Conservation (phyloP, 92 coral and sea anemone genomes). For the Zoanthus gigantus region DNA sequence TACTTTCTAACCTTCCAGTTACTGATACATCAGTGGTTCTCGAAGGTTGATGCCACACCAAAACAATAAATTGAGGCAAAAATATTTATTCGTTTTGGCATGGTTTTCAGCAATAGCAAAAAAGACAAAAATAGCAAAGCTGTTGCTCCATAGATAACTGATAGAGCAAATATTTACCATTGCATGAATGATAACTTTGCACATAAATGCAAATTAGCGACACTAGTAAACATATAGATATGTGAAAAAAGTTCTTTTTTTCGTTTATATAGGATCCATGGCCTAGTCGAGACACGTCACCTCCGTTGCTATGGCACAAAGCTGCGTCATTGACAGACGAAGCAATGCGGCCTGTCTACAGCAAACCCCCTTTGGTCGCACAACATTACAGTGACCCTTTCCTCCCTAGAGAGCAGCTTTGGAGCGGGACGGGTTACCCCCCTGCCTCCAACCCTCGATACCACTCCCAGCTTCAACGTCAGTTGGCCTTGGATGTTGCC, state of each 20-base stretch:
- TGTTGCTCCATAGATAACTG: no score
- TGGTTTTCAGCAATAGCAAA: no score
- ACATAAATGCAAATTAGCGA: no score
- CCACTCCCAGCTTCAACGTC: conserved; percentile 88
- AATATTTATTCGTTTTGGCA: no score
- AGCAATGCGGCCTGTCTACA: conserved; percentile 67
- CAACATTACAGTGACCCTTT: conserved; percentile 92
- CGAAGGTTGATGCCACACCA: no score
- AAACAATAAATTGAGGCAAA: no score
- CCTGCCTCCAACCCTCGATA: conserved; percentile 79
- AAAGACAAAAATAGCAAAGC: no score
- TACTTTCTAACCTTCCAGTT: no score
- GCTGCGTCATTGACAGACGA: conserved; percentile 79
- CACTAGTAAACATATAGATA: not conserved
- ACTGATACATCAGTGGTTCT: no score
- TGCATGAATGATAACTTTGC: no score
- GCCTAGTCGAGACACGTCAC: conserved; percentile 78
- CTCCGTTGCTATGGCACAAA: conserved; percentile 87
- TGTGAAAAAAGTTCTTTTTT: not conserved
- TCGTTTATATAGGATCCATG: conserved; percentile 75
- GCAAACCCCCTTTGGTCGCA: conserved; percentile 73
- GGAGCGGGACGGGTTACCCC: conserved; percentile 77
- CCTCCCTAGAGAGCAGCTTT: conserved; percentile 81
- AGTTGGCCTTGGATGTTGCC: conserved; percentile 78
- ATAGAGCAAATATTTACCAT: no score